Base-by-base conservation (phyloP, 2,888 invertebrate genomes). In the Epiperipatus broadwayi region DNA sequence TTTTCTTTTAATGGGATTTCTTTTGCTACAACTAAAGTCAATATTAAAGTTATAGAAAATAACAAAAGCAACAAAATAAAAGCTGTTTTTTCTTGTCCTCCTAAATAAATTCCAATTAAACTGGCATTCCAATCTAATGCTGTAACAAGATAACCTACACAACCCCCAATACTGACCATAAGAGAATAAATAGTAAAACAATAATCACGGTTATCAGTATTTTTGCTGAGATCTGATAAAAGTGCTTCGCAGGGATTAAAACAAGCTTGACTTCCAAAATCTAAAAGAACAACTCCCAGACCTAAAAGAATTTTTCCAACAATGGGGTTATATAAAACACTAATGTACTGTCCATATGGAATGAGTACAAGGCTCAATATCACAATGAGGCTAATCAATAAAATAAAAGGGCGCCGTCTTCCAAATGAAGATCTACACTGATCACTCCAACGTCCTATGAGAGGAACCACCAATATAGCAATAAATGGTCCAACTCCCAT, bases 401-500 rank as follows among this genome's bases (percentile, higher is more conserved):
- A 48, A 40, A 64, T 64, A 44, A 61, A 63, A 1, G 63, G 64
- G n/a, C 61, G 50, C 21, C 64, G 43, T 20, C 60, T 49, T 8
- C 63, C 63, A 40, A 52, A 56, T 14, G 47, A 44, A 36, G 56
- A 57, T 22, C 48, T 47, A 43, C 60, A 63, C 40, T 47, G 46
- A 46, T 61, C 61, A 46, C 61, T 60, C 40, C 56, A 53, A n/a
- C 53, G 48, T 3, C 63, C 63, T 22, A 64, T 53, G 3, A 57
- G 37, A 0, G 64, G 63, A 21, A 59, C 59, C n/a, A 57, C 40
- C 32, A 58, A 48, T 35, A 62, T 53, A 19, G 59, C 58, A 10
- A 61, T 40, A 15, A 60, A 49, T 14, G 63, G 61, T 7, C 63
- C 64, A 22, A 63, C 47, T 8, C 63, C 63, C 10, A 64, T 48